Percentiles rank a stretch among this genome's conserved stretches.
Evolutionary conservation across 2,888 invertebrate genomes (phyloP).

Genomic region (Cryptus armator): DNA sequence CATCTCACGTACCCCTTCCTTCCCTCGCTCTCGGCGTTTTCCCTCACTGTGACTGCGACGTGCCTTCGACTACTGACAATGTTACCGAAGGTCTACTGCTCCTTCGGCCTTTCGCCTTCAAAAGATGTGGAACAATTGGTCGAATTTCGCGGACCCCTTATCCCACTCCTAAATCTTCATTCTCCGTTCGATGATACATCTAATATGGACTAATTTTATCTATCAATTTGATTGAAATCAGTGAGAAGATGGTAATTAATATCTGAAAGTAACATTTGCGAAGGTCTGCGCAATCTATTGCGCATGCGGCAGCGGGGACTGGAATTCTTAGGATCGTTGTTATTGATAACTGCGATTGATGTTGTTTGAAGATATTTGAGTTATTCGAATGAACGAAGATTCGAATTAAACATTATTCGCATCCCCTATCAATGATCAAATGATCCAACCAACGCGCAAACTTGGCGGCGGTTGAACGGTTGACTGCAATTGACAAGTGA

Average conservation of each 20-base stretch:
- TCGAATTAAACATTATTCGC: no score
- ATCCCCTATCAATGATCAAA: no score
- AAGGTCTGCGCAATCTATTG: neutral
- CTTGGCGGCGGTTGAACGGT: no score
- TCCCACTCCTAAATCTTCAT: neutral
- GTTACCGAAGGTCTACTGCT: constrained; percentile 1
- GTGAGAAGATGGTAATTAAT: neutral
- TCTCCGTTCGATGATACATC: neutral
- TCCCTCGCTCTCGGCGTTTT: constrained; percentile 4
- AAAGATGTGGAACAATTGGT: constrained; percentile 1
- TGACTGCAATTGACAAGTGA: no score
- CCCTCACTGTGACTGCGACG: constrained; percentile 13
- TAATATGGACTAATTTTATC: neutral
- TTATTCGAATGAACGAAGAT: no score
- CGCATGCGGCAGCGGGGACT: no score
- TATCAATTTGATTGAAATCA: neutral
- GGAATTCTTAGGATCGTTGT: no score
- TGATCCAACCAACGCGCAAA: no score
- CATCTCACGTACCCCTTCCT: constrained; percentile 32
- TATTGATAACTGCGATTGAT: no score
- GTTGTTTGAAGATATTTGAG: no score
- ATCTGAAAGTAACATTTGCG: neutral
- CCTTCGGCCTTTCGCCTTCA: neutral
- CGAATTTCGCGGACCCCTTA: neutral
- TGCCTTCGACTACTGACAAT: constrained; percentile 15